Conservation (phyloP, 2,797 vertebrate genomes). For the Orientallactaga sibirica region DNA sequence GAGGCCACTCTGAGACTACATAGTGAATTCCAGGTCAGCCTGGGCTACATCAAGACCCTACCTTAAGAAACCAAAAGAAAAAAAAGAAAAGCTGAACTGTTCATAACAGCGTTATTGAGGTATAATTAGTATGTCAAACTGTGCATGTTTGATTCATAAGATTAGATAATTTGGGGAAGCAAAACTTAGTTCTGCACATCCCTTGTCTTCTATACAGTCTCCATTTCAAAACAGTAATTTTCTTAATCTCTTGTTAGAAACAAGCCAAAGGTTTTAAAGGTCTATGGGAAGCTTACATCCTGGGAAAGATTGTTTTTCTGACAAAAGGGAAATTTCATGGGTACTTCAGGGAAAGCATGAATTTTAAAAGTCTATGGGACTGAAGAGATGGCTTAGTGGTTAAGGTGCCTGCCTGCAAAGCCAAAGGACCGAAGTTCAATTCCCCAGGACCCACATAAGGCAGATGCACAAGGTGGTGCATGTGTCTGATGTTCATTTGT, state of each 20-base stretch:
- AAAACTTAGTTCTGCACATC: background rate
- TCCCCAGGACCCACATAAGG: too few species aligned
- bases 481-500: too few species aligned
- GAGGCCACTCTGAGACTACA: too few species aligned
- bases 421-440: too few species aligned
- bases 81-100: background rate
- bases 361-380: background rate
- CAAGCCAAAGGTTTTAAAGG: background rate
- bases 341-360: background rate
- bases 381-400: too few species aligned
- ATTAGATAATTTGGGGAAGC: background rate
- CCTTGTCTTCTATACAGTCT: background rate
- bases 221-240: background rate
- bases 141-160: background rate
- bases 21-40: too few species aligned
- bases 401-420: too few species aligned
- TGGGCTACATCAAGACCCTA: too few species aligned
- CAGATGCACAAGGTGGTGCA: too few species aligned
- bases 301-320: background rate
- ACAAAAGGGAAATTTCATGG: constrained; percentile 12
- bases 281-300: background rate
- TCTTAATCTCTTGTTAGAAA: constrained; percentile 42
- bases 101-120: background rate
- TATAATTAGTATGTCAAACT: background rate
- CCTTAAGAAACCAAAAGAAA: too few species aligned